phyloP scores from a whole-genome alignment of 2,113 vertebrate species.

The Hepsetus odoe region DNA sequence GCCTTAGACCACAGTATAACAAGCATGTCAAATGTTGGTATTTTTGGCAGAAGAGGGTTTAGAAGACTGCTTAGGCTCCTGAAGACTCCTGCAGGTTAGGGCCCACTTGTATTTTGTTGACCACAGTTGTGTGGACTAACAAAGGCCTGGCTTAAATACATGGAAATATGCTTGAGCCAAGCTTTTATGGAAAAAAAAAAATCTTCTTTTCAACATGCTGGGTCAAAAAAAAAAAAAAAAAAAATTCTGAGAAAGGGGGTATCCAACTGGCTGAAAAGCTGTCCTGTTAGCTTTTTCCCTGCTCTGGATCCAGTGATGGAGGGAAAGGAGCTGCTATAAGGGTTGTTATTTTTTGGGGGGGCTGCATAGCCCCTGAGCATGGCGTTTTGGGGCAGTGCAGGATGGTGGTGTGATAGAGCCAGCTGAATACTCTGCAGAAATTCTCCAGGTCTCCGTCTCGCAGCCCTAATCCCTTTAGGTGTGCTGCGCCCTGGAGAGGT shows the following conservation, averaged over 20 bases:
- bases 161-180: slow-evolving; percentile 32
- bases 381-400: slow-evolving; percentile 77
- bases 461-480: slow-evolving; percentile 83
- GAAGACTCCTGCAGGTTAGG: not conserved
- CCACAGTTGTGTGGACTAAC: not conserved
- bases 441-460: slow-evolving; percentile 81
- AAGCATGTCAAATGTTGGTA: not conserved
- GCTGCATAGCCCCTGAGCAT: slow-evolving; percentile 72
- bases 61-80: too few relatives aligned
- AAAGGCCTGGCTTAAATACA: not conserved
- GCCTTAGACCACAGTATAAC: not conserved
- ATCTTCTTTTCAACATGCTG: not conserved
- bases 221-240: not conserved
- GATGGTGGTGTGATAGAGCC: slow-evolving; percentile 77
- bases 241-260: not conserved
- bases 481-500: slow-evolving; percentile 78
- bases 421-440: slow-evolving; percentile 76
- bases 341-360: slow-evolving; percentile 59
- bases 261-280: slow-evolving; percentile 6
- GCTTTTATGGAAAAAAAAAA: not conserved
- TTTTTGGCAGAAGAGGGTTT: not conserved
- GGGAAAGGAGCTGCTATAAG: slow-evolving; percentile 20
- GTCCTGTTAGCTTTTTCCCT: slow-evolving; percentile 25
- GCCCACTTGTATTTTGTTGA: slow-evolving; percentile 5
- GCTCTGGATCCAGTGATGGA: slow-evolving; percentile 6